These are phyloP conservation scores for Acropternis orthonyx DNA, from an alignment of 2,797 vertebrate genomes.

Conservation along the genomic window DNA sequence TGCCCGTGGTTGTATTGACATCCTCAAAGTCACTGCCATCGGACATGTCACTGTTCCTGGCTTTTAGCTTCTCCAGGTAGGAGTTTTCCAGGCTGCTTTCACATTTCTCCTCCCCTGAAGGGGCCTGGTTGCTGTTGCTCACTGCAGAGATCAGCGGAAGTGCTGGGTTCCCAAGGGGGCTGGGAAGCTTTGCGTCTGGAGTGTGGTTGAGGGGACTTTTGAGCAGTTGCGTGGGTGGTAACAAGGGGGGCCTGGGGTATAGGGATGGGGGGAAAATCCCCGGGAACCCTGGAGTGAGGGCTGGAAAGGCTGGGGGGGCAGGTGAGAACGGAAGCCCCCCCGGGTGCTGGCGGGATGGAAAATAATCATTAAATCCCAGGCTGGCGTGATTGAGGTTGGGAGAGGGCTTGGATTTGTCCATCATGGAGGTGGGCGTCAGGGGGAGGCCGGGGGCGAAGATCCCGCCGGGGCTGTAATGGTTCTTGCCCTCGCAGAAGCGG, in stretches of 20 bases:
- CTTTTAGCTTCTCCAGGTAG: constrained; percentile 85
- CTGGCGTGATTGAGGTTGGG: constrained; percentile 85
- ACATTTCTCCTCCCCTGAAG: constrained; percentile 78
- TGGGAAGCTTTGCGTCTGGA: constrained; percentile 89
- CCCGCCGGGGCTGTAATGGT: constrained; percentile 86
- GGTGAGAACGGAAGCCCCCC: constrained; percentile 88
- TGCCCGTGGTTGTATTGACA: constrained; percentile 94
- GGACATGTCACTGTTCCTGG: constrained; percentile 89
- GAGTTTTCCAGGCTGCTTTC: constrained; percentile 82
- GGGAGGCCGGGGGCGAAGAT: constrained; percentile 91
- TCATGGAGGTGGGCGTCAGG: constrained; percentile 88
- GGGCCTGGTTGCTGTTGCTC: constrained; percentile 75
- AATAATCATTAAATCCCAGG: constrained; percentile 92
- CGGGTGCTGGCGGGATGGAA: constrained; percentile 89
- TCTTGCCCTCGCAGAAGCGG: constrained; percentile 86
- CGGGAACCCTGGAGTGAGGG: constrained; percentile 90
- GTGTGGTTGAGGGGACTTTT: constrained; percentile 89
- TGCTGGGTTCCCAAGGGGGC: constrained; percentile 84
- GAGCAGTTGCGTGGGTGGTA: constrained; percentile 90
- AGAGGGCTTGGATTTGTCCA: constrained; percentile 92
- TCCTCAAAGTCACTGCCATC: constrained; percentile 97
- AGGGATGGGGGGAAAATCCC: constrained; percentile 93
- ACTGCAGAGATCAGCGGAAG: constrained; percentile 85
- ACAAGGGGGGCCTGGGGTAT: constrained; percentile 91
- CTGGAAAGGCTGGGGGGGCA: constrained; percentile 84